Percentiles rank a stretch among this genome's conserved stretches.
phyloP scores from a whole-genome alignment of 2,113 vertebrate genomes.

The Lamprologus lemairii region DNA sequence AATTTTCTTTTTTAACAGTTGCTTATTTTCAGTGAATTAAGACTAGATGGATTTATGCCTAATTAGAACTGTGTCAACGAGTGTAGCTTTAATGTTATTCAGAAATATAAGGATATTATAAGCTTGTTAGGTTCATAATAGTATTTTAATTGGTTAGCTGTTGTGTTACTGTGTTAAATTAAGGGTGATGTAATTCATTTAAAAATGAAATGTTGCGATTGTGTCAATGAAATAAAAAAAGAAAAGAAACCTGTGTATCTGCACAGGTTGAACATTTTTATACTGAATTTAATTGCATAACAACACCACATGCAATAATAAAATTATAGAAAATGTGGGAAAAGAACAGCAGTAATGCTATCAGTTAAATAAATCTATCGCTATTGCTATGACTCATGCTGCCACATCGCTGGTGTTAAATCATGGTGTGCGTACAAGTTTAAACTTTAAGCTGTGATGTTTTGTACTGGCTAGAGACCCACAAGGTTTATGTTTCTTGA shows the following conservation, averaged over 20 bases:
- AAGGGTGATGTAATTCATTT: not conserved
- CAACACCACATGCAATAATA: not conserved
- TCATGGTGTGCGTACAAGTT: not conserved
- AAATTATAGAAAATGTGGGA: not conserved
- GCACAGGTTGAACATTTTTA: not conserved
- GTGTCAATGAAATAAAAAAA: not conserved
- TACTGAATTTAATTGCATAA: not conserved
- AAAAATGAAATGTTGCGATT: not conserved
- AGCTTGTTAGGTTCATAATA: not conserved
- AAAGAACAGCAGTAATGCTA: not conserved
- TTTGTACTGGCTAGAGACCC: not conserved
- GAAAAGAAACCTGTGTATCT: not conserved
- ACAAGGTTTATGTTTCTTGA: not conserved
- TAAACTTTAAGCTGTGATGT: not conserved
- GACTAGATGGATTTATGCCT: not conserved
- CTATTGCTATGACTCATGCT: not conserved
- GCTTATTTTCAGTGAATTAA: not conserved
- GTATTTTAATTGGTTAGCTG: not conserved
- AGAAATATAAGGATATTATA: not conserved
- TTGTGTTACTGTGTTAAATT: not conserved
- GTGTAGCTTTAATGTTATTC: not conserved
- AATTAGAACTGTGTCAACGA: not conserved
- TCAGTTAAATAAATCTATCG: not conserved
- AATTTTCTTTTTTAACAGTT: not conserved
- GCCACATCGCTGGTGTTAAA: not conserved